Conservation (phyloP, 2,113 vertebrate genomes). For the Hemicordylus capensis region DNA sequence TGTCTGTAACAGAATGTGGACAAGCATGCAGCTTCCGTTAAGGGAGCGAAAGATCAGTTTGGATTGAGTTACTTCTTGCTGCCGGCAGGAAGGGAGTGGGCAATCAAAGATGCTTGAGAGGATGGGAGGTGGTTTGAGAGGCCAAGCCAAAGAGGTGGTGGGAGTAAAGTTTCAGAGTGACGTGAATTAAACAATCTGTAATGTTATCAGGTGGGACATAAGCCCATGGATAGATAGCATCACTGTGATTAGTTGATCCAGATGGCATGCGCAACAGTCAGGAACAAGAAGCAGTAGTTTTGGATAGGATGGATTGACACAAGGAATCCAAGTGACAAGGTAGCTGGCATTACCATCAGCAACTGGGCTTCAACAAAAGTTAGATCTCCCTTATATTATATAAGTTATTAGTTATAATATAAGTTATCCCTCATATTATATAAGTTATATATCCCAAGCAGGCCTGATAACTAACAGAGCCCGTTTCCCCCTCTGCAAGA, state of each 20-base stretch:
- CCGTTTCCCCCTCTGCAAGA: background rate
- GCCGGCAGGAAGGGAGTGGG: background rate
- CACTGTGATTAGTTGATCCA: too few species aligned
- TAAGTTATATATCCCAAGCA: background rate
- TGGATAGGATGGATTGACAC: background rate
- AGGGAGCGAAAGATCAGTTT: background rate
- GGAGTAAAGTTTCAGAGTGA: background rate
- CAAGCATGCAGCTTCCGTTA: background rate
- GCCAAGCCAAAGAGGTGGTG: background rate
- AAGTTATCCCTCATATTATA: too few species aligned
- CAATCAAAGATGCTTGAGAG: background rate
- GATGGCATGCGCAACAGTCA: background rate
- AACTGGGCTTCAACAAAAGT: background rate
- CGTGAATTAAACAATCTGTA: background rate
- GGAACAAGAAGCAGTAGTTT: background rate
- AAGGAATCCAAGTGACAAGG: background rate
- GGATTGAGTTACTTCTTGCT: background rate
- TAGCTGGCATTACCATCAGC: background rate
- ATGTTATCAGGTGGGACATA: background rate
- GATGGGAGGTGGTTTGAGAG: too few species aligned
- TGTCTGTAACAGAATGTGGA: background rate
- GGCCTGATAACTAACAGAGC: background rate
- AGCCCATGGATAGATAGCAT: background rate
- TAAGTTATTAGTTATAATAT: too few species aligned
- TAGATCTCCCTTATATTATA: background rate